Conservation (phyloP, 2,888 invertebrate genomes). For the Agrilus cyanescens region DNA sequence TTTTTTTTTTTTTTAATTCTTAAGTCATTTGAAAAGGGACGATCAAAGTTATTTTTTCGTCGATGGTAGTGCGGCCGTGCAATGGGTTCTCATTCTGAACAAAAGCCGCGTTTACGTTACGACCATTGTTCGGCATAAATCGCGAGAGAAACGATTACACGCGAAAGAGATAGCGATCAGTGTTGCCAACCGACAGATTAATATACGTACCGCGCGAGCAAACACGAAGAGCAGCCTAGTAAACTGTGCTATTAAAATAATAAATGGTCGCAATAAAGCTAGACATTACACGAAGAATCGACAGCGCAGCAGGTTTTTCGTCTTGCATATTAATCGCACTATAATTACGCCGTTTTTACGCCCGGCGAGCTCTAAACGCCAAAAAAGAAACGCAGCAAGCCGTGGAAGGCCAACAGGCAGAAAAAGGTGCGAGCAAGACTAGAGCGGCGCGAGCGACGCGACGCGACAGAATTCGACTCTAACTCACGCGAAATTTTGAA, state of each 20-base stretch:
- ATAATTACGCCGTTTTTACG: slow-evolving; percentile 28
- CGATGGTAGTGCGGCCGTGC: no score
- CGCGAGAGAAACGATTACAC: slow-evolving; percentile 25
- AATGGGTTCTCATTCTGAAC: no score
- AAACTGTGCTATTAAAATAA: slow-evolving; percentile 34
- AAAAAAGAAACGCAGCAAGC: slow-evolving; percentile 17
- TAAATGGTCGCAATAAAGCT: slow-evolving; percentile 32
- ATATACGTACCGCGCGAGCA: slow-evolving; percentile 21
- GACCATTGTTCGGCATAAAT: slow-evolving; percentile 25
- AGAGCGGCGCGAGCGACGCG: no score
- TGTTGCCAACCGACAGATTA: slow-evolving; percentile 21
- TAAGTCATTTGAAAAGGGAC: no score
- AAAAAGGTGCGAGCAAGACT: no score
- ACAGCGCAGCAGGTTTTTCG: slow-evolving; percentile 29
- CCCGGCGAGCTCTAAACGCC: slow-evolving; percentile 8
- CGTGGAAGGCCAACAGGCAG: not conserved
- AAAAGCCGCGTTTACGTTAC: no score
- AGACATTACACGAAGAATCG: slow-evolving; percentile 32
- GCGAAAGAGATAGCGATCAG: slow-evolving; percentile 15
- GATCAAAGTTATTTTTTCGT: no score
- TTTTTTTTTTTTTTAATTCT: no score
- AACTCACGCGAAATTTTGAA: no score
- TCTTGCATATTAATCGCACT: slow-evolving; percentile 32
- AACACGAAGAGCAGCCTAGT: slow-evolving; percentile 27
- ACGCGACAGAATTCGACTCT: no score